These are phyloP conservation scores for Linhomoeus sp. DNA, from an alignment of 2,888 invertebrate genomes.

Conservation along the genomic window DNA sequence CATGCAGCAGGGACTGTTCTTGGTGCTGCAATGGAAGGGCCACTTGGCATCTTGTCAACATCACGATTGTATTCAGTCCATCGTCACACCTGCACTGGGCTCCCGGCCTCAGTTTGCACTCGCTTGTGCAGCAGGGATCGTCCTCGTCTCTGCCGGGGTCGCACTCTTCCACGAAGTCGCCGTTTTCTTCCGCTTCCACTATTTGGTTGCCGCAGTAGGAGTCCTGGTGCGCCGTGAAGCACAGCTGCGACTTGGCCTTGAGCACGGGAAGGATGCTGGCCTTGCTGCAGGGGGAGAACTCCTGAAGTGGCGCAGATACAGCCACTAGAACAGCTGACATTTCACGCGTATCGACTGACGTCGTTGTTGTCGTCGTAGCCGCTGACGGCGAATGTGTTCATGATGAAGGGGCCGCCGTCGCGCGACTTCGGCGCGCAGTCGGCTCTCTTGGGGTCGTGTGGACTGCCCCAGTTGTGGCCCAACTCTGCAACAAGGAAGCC, in stretches of 20 bases:
- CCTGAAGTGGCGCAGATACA: slow-evolving; percentile 36
- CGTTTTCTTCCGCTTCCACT: slow-evolving; percentile 83
- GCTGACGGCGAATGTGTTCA: slow-evolving; percentile 88
- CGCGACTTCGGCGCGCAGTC: slow-evolving; percentile 65
- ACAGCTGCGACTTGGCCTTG: slow-evolving; percentile 56
- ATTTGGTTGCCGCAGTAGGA: slow-evolving; percentile 85
- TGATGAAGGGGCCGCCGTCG: slow-evolving; percentile 79
- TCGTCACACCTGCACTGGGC: slow-evolving; percentile 5
- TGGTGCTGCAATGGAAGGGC: slow-evolving; percentile 48
- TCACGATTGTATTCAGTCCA: neutral
- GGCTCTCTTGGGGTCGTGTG: slow-evolving; percentile 84
- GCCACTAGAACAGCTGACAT: neutral
- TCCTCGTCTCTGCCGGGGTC: slow-evolving; percentile 81
- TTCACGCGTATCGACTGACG: slow-evolving; percentile 33
- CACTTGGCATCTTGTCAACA: no score
- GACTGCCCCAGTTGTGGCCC: slow-evolving; percentile 94
- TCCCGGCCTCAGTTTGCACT: slow-evolving; percentile 5
- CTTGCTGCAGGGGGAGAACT: slow-evolving; percentile 81
- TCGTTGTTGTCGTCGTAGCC: slow-evolving; percentile 90
- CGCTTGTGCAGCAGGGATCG: slow-evolving; percentile 60
- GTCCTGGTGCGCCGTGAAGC: slow-evolving; percentile 41
- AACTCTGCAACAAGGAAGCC: slow-evolving; percentile 32
- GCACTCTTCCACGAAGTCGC: slow-evolving; percentile 87
- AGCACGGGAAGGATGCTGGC: slow-evolving; percentile 78
- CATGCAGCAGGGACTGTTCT: slow-evolving; percentile 87